phyloP scores from a whole-genome alignment of 2,888 invertebrate species.

The Machimus atricapillus region DNA sequence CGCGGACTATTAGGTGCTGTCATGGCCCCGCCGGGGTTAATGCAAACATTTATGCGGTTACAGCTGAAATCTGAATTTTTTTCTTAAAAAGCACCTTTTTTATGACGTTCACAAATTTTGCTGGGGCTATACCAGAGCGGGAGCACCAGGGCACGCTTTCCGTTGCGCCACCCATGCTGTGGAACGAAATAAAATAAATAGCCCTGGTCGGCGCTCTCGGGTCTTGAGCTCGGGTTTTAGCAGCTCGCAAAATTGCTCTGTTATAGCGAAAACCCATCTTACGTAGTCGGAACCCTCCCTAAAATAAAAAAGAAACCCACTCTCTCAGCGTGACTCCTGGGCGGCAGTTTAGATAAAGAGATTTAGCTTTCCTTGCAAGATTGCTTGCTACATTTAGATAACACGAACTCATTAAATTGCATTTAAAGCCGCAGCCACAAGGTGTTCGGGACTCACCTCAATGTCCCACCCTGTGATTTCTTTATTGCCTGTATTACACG shows the following conservation, averaged over 20 bases:
- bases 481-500: not conserved
- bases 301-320: not conserved
- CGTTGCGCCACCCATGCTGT: not conserved
- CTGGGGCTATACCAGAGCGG: not conserved
- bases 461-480: not conserved
- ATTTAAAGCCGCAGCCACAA: constrained; percentile 2
- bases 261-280: not conserved
- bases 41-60: constrained; percentile 27
- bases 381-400: constrained; percentile 17
- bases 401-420: constrained; percentile 22
- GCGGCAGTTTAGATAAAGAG: constrained; percentile 7
- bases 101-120: constrained; percentile 17
- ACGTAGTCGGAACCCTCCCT: not conserved
- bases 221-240: not conserved
- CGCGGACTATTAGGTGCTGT: constrained; percentile 6
- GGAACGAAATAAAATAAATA: constrained; percentile 16
- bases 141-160: not conserved
- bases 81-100: constrained; percentile 6
- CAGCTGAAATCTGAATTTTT: constrained; percentile 23
- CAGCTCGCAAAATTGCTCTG: not conserved
- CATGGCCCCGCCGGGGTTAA: not conserved
- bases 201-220: not conserved
- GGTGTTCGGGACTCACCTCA: not conserved
- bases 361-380: not conserved
- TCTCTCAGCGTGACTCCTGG: not conserved